A percentile compares a stretch with the other conserved stretches of the same genome.
These are phyloP conservation scores for Hemibagrus guttatus DNA, from an alignment of 2,797 vertebrate genomes.

Conservation along the genomic window DNA sequence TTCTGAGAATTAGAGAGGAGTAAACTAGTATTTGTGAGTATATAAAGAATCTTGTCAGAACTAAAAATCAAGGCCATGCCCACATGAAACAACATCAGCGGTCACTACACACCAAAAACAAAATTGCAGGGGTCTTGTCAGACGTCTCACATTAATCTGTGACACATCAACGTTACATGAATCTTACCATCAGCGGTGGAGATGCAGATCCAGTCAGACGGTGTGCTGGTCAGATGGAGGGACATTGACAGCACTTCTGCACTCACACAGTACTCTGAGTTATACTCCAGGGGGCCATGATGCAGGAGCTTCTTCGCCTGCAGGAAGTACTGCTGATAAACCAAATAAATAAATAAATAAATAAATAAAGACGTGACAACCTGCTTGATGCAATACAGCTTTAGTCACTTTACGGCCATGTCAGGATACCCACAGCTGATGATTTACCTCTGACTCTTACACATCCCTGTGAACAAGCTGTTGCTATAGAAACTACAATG, in stretches of 20 bases:
- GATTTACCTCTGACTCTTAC: too few relatives aligned
- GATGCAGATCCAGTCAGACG: conserved; percentile 34
- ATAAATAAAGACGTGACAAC: background rate
- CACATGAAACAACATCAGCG: background rate
- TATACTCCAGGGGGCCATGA: conserved; percentile 40
- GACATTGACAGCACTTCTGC: conserved; percentile 17
- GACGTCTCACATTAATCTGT: background rate
- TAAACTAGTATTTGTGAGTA: too few relatives aligned
- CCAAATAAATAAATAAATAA: background rate
- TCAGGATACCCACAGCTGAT: background rate
- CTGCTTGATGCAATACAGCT: background rate
- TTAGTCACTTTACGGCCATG: background rate
- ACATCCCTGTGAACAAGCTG: too few relatives aligned
- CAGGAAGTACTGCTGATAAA: conserved; percentile 20
- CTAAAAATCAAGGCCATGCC: background rate
- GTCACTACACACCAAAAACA: background rate
- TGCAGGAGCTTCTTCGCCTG: background rate
- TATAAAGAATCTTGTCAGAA: background rate
- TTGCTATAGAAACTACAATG: too few relatives aligned
- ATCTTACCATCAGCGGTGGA: conserved; percentile 47
- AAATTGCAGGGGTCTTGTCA: too few relatives aligned
- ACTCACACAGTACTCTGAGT: conserved; percentile 45
- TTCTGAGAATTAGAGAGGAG: too few relatives aligned
- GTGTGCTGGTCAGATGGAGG: background rate
- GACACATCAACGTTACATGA: background rate